A percentile compares a stretch with the other conserved stretches of the same genome.
Evolutionary conservation across 2,113 vertebrate genomes (phyloP).

Genomic region (Coregonus clupeaformis): DNA sequence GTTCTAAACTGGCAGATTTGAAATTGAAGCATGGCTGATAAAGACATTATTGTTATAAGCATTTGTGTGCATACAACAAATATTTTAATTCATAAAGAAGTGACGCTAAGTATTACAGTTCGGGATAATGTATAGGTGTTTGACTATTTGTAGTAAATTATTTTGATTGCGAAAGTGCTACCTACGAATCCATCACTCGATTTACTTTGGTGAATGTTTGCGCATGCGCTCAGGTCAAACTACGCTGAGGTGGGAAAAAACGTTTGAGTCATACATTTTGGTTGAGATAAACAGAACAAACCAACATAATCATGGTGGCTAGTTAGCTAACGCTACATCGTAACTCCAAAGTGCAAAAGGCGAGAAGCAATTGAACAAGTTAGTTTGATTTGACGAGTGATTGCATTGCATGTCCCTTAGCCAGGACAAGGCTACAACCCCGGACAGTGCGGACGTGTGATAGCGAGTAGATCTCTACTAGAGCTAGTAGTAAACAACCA

Average conservation of each 20-base stretch:
- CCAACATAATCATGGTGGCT: neutral
- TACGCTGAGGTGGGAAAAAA: neutral
- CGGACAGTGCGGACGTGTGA: neutral
- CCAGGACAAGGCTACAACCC: neutral
- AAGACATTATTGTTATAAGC: slow-evolving; percentile 12
- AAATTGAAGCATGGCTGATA: slow-evolving; percentile 36
- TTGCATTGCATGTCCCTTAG: too few species aligned
- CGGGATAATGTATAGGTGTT: neutral
- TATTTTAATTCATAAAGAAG: neutral
- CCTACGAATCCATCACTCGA: neutral
- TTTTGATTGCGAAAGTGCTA: slow-evolving; percentile 2
- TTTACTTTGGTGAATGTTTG: slow-evolving; percentile 9
- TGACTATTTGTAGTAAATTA: neutral
- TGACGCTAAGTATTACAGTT: neutral
- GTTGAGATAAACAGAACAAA: neutral
- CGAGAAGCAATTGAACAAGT: neutral
- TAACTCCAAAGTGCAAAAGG: neutral
- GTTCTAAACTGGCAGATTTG: slow-evolving; percentile 53
- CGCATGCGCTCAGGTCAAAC: slow-evolving; percentile 12
- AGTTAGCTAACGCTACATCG: neutral
- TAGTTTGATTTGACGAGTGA: neutral
- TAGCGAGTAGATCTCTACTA: neutral
- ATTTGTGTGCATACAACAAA: neutral
- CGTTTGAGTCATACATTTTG: neutral
- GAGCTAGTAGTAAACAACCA: too few species aligned